Base-by-base conservation (phyloP, 35 echinoderm and acorn worm genomes). In the Strongylocentrotus purpuratus region DNA sequence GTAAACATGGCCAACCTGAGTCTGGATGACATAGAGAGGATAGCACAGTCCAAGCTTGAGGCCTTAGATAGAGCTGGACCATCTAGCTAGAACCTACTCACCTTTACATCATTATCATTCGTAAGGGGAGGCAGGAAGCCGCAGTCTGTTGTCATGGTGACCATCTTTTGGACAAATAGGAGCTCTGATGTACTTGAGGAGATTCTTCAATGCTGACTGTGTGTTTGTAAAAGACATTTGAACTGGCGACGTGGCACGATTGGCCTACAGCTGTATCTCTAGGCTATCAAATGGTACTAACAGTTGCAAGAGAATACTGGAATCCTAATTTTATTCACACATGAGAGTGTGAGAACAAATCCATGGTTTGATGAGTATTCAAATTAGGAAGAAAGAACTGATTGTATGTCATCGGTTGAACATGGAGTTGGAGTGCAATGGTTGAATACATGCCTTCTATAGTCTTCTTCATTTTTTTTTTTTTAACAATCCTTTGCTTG, bases 11-110 rank as follows among this genome's bases (percentile, higher is more conserved):
- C 91, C 41, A 96, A 94, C 94, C 87, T 96, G 32, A 96, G 95
- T 88, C 86, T 96, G 33, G 95, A 96, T 94, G 95, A 96, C 22
- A 96, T 96, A 32, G 95, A 96, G 52, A 96, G 95, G 85, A 96
- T 96, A 78, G 70, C 95, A 45, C 87, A 86, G 93, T 94, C 92
- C 45, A 94, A 94, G 85, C 50, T 96, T 45, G 85, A 94, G 46
- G 92, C 52, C 48, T n/a, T 33, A 41, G 92, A 94, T 87, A 93
- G 93, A 94, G 92, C 95, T 31, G 95, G 95, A 5, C 92, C 95
- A 17, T 96, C 95, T 25, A 96, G 45, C 91, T 93, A 93, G 91
- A 93, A 47, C 12, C 6, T 1, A 89, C 87, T 8, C 28, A 78
- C 18, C 20, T 78, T 22, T 59, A 22, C 20, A 22, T 55, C 15